Evolutionary conservation across 2,113 vertebrate species (phyloP).

Genomic region (Petaurus breviceps): DNA sequence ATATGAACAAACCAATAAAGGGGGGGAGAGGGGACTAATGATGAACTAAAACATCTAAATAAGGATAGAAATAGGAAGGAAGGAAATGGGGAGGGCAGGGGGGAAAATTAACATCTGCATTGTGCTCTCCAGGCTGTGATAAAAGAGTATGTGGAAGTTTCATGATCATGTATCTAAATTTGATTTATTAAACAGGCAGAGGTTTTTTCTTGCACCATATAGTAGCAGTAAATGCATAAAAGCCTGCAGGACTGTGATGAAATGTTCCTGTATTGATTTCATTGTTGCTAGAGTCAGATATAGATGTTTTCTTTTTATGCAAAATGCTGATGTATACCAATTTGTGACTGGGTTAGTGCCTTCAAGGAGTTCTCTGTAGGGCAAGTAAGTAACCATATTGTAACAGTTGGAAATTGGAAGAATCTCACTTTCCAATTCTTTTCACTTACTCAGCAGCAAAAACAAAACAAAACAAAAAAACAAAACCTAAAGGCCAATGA

Average conservation of each 20-base stretch:
- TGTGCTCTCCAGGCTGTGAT: constrained; percentile 47
- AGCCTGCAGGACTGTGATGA: constrained; percentile 78
- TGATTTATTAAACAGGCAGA: constrained; percentile 77
- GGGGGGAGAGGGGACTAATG: constrained; percentile 9
- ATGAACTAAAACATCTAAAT: constrained; percentile 59
- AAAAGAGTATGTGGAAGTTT: constrained; percentile 58
- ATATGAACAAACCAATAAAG: constrained; percentile 49
- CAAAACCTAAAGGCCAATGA: constrained; percentile 41
- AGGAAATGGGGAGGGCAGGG: neutral
- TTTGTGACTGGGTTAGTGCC: constrained; percentile 69
- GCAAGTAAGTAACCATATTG: constrained; percentile 76
- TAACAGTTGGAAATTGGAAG: constrained; percentile 80
- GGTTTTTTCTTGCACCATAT: constrained; percentile 52
- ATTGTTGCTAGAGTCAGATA: constrained; percentile 74
- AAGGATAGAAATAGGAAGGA: constrained; percentile 44
- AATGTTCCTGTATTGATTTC: constrained; percentile 79
- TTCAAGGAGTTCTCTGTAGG: constrained; percentile 76
- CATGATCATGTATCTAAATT: constrained; percentile 65
- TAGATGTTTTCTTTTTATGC: constrained; percentile 76
- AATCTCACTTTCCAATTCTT: constrained; percentile 73
- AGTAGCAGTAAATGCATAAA: constrained; percentile 72
- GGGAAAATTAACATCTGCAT: constrained; percentile 42
- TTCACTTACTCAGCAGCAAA: constrained; percentile 77
- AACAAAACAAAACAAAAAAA: neutral
- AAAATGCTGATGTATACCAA: constrained; percentile 77